Base-by-base conservation (phyloP, 2,797 vertebrate species). In the Telmatherina bonti region DNA sequence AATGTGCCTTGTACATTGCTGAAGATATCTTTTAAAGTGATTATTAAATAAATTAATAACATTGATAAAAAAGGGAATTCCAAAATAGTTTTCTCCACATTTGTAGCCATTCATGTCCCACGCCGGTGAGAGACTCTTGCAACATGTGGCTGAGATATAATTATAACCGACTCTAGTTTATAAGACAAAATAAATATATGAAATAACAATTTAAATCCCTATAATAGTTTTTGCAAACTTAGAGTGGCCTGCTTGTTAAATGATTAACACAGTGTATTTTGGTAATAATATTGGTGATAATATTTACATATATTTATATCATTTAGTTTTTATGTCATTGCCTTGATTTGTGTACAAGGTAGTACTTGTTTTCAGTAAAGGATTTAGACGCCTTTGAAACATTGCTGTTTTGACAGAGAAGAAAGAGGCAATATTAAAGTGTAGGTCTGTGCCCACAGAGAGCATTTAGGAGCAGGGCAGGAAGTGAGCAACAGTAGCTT, bases 401-500 rank as follows among this genome's bases (percentile, higher is more conserved):
- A 35, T 31, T 52, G 38, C 18, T 61, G 66, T 64, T 52, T 47
- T 8, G 35, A 58, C 29, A n/a, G 36, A 41, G 24, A 64, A 31
- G 31, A 15, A 12, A 55, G 35, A 61, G 35, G 36, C 49, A 16
- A 13, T 51, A 43, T 12, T n/a, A 13, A 51, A 52, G 16, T 16
- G 38, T 47, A 16, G 54, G 27, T 45, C 5, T 72, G 51, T 64
- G 60, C 20, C 49, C 10, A 7, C 24, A 67, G 67, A 72, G 27
- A 70, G 65, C 76, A 62, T 76, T 76, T 77, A 72, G 67, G 65
- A 76, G 60, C 29, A 10, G 31, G 56, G 20, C 59, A 47, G 62
- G 45, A 72, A 56, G 55, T 56, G 62, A 74, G 56, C 56, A 45
- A 62, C 67, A 82, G 61, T 57, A 51, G 47, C 43, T 85, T 79